phyloP scores from a whole-genome alignment of 2,797 vertebrate species.

The Capromys pilorides region DNA sequence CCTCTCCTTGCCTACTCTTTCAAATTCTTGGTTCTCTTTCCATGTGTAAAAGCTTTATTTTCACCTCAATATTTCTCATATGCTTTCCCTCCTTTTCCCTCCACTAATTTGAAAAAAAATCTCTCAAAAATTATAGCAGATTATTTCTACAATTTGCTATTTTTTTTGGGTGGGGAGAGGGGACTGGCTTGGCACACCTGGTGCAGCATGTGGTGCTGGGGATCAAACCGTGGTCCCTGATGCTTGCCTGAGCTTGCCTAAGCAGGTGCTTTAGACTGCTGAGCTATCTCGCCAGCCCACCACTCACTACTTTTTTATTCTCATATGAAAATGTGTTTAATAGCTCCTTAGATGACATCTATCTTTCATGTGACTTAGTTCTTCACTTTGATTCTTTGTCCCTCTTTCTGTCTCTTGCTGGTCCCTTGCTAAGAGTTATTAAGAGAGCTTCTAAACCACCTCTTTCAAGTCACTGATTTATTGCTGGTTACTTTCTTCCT shows the following conservation, averaged over 20 bases:
- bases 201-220: too few species aligned
- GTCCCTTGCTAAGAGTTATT: background rate
- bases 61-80: background rate
- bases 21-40: background rate
- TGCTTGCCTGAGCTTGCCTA: too few species aligned
- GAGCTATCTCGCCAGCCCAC: too few species aligned
- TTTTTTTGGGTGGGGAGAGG: background rate
- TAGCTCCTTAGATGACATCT: background rate
- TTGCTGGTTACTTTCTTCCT: background rate
- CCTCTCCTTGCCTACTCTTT: too few species aligned
- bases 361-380: background rate
- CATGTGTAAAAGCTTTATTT: background rate
- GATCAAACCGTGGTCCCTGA: too few species aligned
- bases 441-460: constrained; percentile 28
- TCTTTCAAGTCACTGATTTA: background rate
- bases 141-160: background rate
- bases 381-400: constrained; percentile 4
- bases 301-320: background rate
- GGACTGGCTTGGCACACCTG: too few species aligned
- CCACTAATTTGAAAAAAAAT: background rate
- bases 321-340: background rate
- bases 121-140: background rate
- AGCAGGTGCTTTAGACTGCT: too few species aligned
- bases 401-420: background rate
- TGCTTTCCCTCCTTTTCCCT: background rate